A percentile compares a stretch with the other conserved stretches of the same genome.
Conservation (phyloP, 2,888 invertebrate species). For the Acleris literana region DNA sequence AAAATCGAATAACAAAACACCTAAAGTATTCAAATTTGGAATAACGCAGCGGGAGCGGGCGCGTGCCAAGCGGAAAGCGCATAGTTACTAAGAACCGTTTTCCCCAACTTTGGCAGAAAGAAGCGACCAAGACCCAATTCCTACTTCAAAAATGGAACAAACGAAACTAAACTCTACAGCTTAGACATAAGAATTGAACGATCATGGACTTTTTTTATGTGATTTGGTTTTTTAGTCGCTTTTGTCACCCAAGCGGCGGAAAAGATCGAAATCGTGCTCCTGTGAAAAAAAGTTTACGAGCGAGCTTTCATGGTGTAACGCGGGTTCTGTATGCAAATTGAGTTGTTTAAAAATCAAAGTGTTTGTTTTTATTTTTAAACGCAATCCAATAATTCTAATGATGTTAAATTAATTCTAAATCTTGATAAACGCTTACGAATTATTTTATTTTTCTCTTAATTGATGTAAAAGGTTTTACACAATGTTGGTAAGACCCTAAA, state of each 20-base stretch:
- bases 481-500: conserved; percentile 44
- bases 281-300: conserved; percentile 50
- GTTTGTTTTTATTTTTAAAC: neutral
- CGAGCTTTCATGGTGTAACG: conserved; percentile 14
- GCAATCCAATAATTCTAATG: no score
- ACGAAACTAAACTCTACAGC: conserved; percentile 51
- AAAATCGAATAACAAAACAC: conserved; percentile 26
- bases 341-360: neutral
- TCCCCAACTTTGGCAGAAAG: conserved; percentile 64
- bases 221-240: conserved; percentile 57
- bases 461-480: conserved; percentile 3
- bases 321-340: conserved; percentile 29
- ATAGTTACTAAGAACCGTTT: conserved; percentile 60
- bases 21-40: conserved; percentile 54
- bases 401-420: neutral
- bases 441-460: no score
- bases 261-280: conserved; percentile 78
- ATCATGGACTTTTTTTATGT: conserved; percentile 43
- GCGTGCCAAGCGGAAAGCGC: conserved; percentile 66
- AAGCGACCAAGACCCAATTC: conserved; percentile 74
- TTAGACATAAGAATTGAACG: conserved; percentile 45
- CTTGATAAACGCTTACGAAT: no score
- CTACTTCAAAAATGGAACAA: conserved; percentile 42
- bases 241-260: conserved; percentile 75
- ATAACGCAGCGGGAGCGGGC: conserved; percentile 56